phyloP scores from a whole-genome alignment of 35 echinoderm and acorn worm species.

The Ophiothrix spiculata region DNA sequence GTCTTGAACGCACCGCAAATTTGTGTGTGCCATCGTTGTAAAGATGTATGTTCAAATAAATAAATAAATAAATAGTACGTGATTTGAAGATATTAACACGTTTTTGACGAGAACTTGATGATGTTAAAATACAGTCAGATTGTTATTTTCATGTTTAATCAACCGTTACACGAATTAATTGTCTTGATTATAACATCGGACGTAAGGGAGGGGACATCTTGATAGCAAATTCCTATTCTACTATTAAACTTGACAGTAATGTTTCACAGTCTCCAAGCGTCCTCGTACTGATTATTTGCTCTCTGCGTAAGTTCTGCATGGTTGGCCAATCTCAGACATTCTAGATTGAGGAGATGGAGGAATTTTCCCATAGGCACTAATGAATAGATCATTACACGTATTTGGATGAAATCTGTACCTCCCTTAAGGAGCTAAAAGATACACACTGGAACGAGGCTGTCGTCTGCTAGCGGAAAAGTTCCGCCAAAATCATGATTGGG shows the following conservation, averaged over 20 bases:
- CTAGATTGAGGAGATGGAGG: constrained; percentile 4
- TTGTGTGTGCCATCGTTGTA: no score
- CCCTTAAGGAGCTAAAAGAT: constrained; percentile 21
- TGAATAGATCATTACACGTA: constrained; percentile 42
- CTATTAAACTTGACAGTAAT: no score
- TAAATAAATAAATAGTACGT: no score
- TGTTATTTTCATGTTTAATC: constrained; percentile 31
- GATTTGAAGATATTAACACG: constrained; percentile 22
- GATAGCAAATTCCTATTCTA: constrained; percentile 35
- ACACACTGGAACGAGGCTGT: constrained; percentile 19
- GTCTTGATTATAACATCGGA: constrained; percentile 29
- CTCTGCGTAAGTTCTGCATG: constrained; percentile 17
- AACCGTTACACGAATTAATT: constrained; percentile 38
- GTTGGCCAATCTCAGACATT: background rate
- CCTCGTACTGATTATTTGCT: background rate
- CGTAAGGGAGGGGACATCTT: constrained; percentile 43
- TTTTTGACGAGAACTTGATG: background rate
- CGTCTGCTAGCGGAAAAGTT: constrained; percentile 18
- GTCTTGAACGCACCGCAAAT: no score
- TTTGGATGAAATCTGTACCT: constrained; percentile 44
- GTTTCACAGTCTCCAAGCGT: constrained; percentile 24
- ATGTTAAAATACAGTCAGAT: background rate
- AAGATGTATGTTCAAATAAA: no score
- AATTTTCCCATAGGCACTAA: constrained; percentile 22
- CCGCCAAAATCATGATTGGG: constrained; percentile 9